Evolutionary conservation across 2,113 vertebrate species (phyloP).

Genomic region (Empidonax traillii): DNA sequence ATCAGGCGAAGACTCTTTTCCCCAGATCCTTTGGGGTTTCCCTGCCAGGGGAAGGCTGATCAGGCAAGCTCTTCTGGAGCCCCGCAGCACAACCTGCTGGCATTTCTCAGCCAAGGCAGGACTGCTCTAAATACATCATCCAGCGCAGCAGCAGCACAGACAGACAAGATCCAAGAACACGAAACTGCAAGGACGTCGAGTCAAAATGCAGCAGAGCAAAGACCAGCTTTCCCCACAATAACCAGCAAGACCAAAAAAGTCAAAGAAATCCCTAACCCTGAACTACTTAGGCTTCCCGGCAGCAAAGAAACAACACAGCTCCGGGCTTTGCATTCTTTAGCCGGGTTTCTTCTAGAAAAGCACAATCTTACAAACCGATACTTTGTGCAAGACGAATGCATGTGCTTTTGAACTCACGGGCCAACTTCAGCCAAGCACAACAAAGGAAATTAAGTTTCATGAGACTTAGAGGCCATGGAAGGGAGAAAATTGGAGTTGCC

Average conservation of each 20-base stretch:
- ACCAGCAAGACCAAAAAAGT: not conserved
- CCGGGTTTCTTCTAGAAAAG: not conserved
- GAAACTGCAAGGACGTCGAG: not conserved
- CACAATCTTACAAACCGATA: not conserved
- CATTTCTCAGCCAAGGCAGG: conserved; percentile 5
- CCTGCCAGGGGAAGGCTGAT: not conserved
- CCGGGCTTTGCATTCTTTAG: not conserved
- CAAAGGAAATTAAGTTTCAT: not conserved
- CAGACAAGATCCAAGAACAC: not conserved
- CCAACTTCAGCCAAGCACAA: not conserved
- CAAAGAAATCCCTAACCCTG: not conserved
- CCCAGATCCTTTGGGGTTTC: not conserved
- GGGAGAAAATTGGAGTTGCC: not conserved
- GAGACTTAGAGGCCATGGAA: not conserved
- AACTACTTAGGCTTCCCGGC: not conserved
- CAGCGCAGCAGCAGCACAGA: not conserved
- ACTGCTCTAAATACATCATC: not conserved
- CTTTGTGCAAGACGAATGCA: not conserved
- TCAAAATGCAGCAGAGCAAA: not conserved
- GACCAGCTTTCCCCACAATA: not conserved
- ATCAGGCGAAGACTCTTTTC: not conserved
- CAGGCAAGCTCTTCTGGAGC: not conserved
- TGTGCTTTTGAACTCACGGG: not conserved
- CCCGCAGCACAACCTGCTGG: conserved; percentile 59
- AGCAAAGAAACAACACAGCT: not conserved